Evolutionary conservation across 53 echinoderm and acorn worm species (phyloP).

Genomic region (Henricia sp.): DNA sequence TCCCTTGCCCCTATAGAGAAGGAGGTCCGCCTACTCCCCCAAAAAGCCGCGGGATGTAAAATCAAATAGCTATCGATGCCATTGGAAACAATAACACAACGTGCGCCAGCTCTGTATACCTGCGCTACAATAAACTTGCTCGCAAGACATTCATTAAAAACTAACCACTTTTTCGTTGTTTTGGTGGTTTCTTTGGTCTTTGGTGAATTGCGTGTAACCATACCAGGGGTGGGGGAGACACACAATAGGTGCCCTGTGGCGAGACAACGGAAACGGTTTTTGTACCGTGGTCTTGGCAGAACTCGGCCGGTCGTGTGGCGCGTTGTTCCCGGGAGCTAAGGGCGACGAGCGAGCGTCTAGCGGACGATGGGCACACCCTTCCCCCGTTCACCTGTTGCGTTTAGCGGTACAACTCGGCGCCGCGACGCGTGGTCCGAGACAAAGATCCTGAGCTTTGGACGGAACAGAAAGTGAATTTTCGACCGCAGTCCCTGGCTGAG

Average conservation of each 20-base stretch:
- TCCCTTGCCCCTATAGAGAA: background rate
- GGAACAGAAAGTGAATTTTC: background rate
- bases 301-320: conserved; percentile 24
- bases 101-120: background rate
- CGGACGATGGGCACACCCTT: conserved; percentile 36
- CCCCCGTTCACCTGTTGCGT: conserved; percentile 52
- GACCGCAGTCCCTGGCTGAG: background rate
- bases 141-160: background rate
- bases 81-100: background rate
- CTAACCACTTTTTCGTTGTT: background rate
- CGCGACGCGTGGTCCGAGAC: conserved; percentile 27
- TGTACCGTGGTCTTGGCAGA: background rate
- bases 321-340: conserved; percentile 34
- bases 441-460: conserved; percentile 1
- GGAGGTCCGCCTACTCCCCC: conserved; percentile 22
- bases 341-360: conserved; percentile 24
- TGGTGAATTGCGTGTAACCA: conserved; percentile 35
- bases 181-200: conserved; percentile 8
- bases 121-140: background rate
- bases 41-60: conserved; percentile 29
- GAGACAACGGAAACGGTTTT: background rate
- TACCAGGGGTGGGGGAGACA: conserved; percentile 17
- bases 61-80: conserved; percentile 13
- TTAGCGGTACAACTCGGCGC: conserved; percentile 8
- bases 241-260: conserved; percentile 25